A percentile compares a stretch with the other conserved stretches of the same genome.
Conservation (phyloP, 2,888 invertebrate species). For the Lysandra coridon region DNA sequence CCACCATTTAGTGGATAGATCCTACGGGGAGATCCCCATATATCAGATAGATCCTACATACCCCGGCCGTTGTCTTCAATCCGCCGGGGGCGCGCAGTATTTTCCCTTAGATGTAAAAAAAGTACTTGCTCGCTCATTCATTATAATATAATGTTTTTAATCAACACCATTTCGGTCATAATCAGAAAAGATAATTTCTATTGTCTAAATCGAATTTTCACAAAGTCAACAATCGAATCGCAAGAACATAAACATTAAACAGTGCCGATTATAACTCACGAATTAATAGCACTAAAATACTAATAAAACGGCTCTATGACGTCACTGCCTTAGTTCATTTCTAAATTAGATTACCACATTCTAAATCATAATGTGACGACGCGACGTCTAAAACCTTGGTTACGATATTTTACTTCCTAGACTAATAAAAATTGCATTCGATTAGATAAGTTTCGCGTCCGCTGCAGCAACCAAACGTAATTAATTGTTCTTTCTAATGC, state of each 20-base stretch:
- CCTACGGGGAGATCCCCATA: no score
- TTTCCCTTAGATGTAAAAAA: no score
- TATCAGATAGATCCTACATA: no score
- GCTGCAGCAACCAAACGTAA: background rate
- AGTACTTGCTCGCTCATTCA: no score
- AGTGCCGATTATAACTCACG: background rate
- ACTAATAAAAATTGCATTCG: background rate
- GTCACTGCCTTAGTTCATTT: constrained; percentile 12
- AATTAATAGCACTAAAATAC: constrained; percentile 1
- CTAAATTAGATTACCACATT: constrained; percentile 21
- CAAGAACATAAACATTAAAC: background rate
- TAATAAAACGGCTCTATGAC: constrained; percentile 1
- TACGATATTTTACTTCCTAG: constrained; percentile 8
- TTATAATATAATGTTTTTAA: no score
- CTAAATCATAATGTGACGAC: constrained; percentile 5
- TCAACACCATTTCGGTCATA: background rate
- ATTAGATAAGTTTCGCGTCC: background rate
- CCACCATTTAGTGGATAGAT: no score
- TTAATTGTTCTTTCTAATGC: background rate
- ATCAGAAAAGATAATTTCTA: background rate
- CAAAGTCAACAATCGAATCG: background rate
- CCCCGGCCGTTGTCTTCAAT: no score
- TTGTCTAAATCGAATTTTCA: background rate
- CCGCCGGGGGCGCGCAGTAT: no score
- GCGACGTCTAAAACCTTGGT: background rate